Evolutionary conservation across 2,113 vertebrate genomes (phyloP).

Genomic region (Equus przewalskii): DNA sequence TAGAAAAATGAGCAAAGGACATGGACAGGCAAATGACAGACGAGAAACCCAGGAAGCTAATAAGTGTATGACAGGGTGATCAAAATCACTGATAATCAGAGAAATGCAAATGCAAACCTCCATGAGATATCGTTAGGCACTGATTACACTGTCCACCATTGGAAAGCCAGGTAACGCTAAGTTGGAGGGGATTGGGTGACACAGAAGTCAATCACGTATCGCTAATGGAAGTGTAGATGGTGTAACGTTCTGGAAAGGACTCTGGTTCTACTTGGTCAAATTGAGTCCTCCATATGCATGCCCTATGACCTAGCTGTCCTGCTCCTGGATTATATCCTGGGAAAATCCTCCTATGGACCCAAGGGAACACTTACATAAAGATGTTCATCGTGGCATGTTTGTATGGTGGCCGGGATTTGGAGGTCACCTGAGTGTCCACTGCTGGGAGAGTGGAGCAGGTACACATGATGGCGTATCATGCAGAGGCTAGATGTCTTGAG

Average conservation of each 20-base stretch:
- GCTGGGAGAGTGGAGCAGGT: background rate
- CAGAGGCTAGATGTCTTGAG: background rate
- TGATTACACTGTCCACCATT: background rate
- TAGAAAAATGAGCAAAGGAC: background rate
- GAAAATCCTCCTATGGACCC: background rate
- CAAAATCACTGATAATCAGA: background rate
- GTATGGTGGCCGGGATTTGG: background rate
- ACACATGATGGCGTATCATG: background rate
- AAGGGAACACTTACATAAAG: background rate
- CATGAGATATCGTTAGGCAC: background rate
- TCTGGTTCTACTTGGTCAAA: background rate
- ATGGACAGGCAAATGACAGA: background rate
- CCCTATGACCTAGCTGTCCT: background rate
- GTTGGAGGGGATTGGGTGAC: background rate
- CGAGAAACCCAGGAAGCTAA: background rate
- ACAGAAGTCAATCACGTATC: background rate
- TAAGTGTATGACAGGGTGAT: background rate
- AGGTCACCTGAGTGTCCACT: background rate
- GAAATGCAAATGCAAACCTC: background rate
- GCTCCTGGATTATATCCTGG: background rate
- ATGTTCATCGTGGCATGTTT: background rate
- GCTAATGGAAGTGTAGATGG: background rate
- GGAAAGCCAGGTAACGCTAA: background rate
- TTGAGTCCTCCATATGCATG: background rate
- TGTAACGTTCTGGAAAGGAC: background rate